phyloP scores from a whole-genome alignment of 2,888 invertebrate genomes.

The Perizoma affinitatum region DNA sequence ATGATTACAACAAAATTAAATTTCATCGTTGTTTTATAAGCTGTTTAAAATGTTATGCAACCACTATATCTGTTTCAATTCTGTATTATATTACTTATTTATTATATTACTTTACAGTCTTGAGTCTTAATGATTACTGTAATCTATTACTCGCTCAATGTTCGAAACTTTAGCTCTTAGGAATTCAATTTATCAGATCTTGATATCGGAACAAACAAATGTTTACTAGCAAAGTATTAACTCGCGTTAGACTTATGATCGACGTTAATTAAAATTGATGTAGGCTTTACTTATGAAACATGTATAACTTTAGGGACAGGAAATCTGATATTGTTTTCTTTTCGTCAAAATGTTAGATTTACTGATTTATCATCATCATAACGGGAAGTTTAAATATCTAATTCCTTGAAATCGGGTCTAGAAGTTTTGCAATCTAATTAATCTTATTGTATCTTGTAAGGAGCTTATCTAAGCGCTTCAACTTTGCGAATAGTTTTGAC shows the following conservation, averaged over 20 bases:
- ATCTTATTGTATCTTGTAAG: not conserved
- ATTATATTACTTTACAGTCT: too few species aligned
- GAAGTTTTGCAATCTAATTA: too few species aligned
- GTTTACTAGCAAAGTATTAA: slow-evolving; percentile 20
- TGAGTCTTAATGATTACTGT: too few species aligned
- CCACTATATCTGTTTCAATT: too few species aligned
- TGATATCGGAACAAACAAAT: slow-evolving; percentile 20
- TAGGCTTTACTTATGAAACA: not conserved
- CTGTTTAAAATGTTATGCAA: too few species aligned
- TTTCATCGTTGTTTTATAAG: too few species aligned
- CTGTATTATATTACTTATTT: too few species aligned
- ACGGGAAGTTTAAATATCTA: not conserved
- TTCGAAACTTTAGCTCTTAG: slow-evolving; percentile 16
- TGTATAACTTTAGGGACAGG: not conserved
- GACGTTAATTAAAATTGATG: slow-evolving; percentile 26
- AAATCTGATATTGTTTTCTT: slow-evolving; percentile 10
- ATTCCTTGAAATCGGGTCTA: not conserved
- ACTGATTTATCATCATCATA: not conserved
- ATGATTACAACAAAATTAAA: too few species aligned
- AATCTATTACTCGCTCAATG: slow-evolving; percentile 4
- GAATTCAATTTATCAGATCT: slow-evolving; percentile 18
- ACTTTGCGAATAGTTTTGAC: slow-evolving; percentile 1
- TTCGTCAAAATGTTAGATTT: not conserved
- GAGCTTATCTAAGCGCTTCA: slow-evolving; percentile 1
- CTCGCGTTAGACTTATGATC: slow-evolving; percentile 21